Conservation (phyloP, 1,140 invertebrate genomes). For the Aphelinus certus region DNA sequence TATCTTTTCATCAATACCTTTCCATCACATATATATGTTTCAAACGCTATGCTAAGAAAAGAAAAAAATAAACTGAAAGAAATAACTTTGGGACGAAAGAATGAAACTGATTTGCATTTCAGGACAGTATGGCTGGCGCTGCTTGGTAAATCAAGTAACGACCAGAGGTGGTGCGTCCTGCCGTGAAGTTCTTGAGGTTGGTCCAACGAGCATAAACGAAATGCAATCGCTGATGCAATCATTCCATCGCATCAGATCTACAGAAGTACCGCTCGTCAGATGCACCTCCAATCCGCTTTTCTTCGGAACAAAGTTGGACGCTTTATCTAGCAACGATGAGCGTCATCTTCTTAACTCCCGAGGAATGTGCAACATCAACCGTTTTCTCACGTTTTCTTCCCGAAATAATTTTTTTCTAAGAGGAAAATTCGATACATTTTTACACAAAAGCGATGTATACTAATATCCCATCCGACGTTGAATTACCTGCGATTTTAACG, state of each 20-base stretch:
- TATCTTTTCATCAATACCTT: too few relatives aligned
- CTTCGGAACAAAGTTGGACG: neutral
- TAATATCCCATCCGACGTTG: too few relatives aligned
- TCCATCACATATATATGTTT: too few relatives aligned
- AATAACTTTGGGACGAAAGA: too few relatives aligned
- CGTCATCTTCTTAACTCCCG: neutral
- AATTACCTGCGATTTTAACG: too few relatives aligned
- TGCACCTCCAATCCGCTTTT: conserved; percentile 9
- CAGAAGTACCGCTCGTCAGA: neutral
- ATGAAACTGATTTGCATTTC: too few relatives aligned
- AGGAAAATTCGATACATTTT: too few relatives aligned
- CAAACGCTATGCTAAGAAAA: too few relatives aligned
- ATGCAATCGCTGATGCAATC: too few relatives aligned
- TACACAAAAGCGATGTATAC: too few relatives aligned
- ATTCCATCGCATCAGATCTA: neutral
- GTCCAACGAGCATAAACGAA: neutral
- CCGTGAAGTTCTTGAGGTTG: conserved; percentile 10
- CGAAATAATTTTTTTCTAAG: too few relatives aligned
- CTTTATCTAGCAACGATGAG: neutral
- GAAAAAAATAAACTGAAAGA: too few relatives aligned
- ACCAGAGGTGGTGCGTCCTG: conserved; percentile 59
- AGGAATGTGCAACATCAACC: neutral
- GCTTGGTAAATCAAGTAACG: conserved; percentile 60
- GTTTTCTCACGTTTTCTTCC: neutral
- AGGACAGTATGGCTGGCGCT: conserved; percentile 52